Evolutionary conservation across 2,797 vertebrate genomes (phyloP).

Genomic region (Sebastes oblongus): DNA sequence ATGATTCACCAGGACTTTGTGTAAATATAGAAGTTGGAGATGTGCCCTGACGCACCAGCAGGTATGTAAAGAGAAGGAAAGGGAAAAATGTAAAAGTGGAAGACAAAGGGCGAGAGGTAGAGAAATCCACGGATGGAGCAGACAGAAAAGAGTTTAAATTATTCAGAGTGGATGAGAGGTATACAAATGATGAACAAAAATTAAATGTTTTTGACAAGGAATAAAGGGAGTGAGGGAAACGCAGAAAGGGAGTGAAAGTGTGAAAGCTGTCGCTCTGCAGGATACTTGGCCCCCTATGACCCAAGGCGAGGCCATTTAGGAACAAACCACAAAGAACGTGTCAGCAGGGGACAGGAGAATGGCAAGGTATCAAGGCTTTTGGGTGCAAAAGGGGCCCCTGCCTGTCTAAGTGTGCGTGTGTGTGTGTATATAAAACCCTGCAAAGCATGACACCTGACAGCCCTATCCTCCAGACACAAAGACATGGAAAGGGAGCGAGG

Average conservation of each 20-base stretch:
- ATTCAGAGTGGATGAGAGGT: constrained; percentile 17
- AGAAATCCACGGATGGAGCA: not conserved
- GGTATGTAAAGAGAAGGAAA: not conserved
- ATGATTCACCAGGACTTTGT: constrained; percentile 23
- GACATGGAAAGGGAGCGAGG: not conserved
- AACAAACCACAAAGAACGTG: constrained; percentile 21
- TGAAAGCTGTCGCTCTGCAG: constrained; percentile 23
- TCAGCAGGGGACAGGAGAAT: constrained; percentile 31
- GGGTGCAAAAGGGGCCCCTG: constrained; percentile 9
- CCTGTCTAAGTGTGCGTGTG: not conserved
- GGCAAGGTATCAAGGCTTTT: constrained; percentile 24
- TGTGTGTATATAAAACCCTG: constrained; percentile 7
- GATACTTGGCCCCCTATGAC: not conserved
- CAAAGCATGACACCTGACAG: constrained; percentile 52
- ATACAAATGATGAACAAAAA: not conserved
- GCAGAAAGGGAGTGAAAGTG: not conserved
- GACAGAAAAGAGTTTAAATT: constrained; percentile 21
- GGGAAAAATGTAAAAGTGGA: not conserved
- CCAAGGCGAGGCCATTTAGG: constrained; percentile 33
- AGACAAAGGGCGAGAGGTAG: not conserved
- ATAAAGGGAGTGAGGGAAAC: not conserved
- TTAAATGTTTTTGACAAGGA: not conserved
- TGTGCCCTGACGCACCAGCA: not conserved
- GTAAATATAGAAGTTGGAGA: not conserved
- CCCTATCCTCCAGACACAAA: constrained; percentile 34